Conservation (phyloP, 2,797 vertebrate species). For the Eremophila alpestris region DNA sequence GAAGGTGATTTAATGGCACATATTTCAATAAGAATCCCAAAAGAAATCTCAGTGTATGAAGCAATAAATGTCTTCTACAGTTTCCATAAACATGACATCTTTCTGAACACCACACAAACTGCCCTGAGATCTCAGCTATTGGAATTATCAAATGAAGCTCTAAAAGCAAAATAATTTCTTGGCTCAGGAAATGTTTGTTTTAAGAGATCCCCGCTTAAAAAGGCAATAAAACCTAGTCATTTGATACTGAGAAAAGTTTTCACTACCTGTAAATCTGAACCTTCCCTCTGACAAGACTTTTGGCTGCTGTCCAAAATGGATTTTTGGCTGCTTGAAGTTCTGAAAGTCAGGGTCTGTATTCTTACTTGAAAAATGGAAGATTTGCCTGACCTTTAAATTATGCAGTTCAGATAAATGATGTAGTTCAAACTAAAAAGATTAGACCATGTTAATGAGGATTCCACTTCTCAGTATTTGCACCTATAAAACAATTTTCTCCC, state of each 20-base stretch:
- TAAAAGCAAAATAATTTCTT: conserved; percentile 15
- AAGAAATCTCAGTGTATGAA: background rate
- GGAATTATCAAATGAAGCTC: background rate
- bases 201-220: background rate
- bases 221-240: background rate
- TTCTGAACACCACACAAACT: conserved; percentile 1
- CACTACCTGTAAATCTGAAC: background rate
- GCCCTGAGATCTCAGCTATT: background rate
- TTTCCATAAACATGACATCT: conserved; percentile 2
- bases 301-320: background rate
- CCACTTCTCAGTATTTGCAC: conserved; percentile 49
- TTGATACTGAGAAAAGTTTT: background rate
- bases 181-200: background rate
- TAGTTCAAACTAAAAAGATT: conserved; percentile 36
- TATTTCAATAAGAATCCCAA: conserved; percentile 29
- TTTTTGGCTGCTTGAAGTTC: background rate
- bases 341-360: background rate
- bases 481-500: conserved; percentile 40
- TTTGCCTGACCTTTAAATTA: conserved; percentile 49
- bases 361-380: conserved; percentile 20
- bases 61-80: conserved; percentile 47
- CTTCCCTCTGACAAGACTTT: background rate
- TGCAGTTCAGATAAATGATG: background rate
- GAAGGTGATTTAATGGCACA: conserved; percentile 35
- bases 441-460: conserved; percentile 31